phyloP scores from a whole-genome alignment of 2,888 invertebrate genomes.

The Ornithoptera alexandrae region DNA sequence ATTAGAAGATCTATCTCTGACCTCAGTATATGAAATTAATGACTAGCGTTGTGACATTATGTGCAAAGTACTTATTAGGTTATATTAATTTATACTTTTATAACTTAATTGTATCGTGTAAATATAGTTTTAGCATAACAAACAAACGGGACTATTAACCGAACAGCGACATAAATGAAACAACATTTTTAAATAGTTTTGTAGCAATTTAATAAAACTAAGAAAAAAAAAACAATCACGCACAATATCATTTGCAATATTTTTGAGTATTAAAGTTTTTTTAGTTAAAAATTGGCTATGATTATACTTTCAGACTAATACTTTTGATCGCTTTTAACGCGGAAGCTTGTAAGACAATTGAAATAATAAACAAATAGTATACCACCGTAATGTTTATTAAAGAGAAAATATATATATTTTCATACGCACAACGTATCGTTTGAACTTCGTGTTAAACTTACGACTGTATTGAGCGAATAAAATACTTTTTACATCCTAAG shows the following conservation, averaged over 20 bases:
- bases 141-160: slow-evolving; percentile 40
- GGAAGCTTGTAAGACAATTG: neutral
- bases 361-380: slow-evolving; percentile 4
- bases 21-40: slow-evolving; percentile 60
- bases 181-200: slow-evolving; percentile 41
- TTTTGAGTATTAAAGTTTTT: neutral
- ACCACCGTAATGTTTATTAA: slow-evolving; percentile 24
- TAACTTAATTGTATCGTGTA: slow-evolving; percentile 70
- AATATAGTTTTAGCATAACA: slow-evolving; percentile 61
- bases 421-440: slow-evolving; percentile 23
- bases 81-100: slow-evolving; percentile 77
- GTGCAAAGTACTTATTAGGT: slow-evolving; percentile 80
- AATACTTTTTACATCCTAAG: slow-evolving; percentile 48
- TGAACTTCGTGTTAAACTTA: slow-evolving; percentile 42
- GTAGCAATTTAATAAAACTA: slow-evolving; percentile 4
- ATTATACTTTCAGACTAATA: slow-evolving; percentile 1
- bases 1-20: slow-evolving; percentile 42
- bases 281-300: slow-evolving; percentile 22
- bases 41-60: slow-evolving; percentile 68
- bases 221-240: slow-evolving; percentile 11
- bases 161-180: slow-evolving; percentile 45
- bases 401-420: slow-evolving; percentile 11
- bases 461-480: slow-evolving; percentile 65
- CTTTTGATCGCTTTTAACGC: slow-evolving; percentile 2
- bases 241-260: slow-evolving; percentile 18